Percentiles rank a stretch among this genome's conserved stretches.
Conservation (phyloP, 2,888 invertebrate species). For the Apomyelois bistriatella region DNA sequence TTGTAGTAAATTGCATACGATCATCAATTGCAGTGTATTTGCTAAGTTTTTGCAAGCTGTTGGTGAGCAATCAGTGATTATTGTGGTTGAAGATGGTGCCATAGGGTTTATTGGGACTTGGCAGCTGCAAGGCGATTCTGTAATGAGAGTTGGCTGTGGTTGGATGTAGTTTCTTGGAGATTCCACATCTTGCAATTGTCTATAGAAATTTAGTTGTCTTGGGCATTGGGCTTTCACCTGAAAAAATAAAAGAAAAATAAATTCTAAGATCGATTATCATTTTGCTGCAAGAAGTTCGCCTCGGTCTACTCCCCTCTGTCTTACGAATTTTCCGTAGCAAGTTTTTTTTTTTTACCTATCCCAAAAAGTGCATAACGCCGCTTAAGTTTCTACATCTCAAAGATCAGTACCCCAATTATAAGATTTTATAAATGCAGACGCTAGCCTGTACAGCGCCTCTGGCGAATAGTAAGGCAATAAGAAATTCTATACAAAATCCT, state of each 20-base stretch:
- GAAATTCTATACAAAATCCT: no score
- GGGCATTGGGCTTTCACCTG: conserved; percentile 41
- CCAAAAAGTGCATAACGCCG: no score
- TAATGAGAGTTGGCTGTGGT: conserved; percentile 21
- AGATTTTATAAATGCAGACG: no score
- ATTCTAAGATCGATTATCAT: not conserved
- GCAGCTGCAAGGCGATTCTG: conserved; percentile 28
- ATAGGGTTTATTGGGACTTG: conserved; percentile 25
- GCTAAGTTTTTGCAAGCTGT: conserved; percentile 54
- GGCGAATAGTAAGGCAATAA: no score
- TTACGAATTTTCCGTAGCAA: no score
- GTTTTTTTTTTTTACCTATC: no score
- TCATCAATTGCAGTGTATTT: conserved; percentile 59
- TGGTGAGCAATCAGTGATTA: conserved; percentile 61
- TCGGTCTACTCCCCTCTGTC: no score
- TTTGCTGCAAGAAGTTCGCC: no score
- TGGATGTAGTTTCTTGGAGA: conserved; percentile 23
- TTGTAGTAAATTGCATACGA: conserved; percentile 52
- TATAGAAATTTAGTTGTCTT: conserved; percentile 30
- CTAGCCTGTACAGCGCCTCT: no score
- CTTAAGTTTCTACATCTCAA: no score
- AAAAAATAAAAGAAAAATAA: conserved; percentile 21
- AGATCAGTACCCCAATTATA: no score
- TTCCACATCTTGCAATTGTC: conserved; percentile 32
- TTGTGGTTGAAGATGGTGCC: conserved; percentile 34